Evolutionary conservation across 2,888 invertebrate genomes (phyloP), one percentile per base, ranked within the genome.

Genomic region (Villa cingulata): DNA sequence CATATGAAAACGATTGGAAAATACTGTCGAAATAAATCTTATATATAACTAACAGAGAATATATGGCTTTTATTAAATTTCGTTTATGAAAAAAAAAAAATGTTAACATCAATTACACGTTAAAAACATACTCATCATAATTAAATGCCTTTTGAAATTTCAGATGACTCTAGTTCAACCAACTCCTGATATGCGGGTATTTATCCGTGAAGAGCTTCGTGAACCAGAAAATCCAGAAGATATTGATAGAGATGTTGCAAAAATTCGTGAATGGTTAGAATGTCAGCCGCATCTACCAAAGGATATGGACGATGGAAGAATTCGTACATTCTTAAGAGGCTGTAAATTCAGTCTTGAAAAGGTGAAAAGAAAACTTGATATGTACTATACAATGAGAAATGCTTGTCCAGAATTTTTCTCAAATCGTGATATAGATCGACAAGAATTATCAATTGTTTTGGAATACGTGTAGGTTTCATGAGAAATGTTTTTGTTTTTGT

Each of bases 311-410:
- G 87, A 88, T 66, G 73, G 76, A 57, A 77, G 85, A 49, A 71
- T 88, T 54, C 77, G 84, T 74, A 86, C 85, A 47, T 88, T 87
- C 71, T 75, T 89, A 52, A 77, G 88, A 15, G 86, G 87, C 23
- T 85, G 86, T 71, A 88, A 87, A 71, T 88, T 87, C 70, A 87
- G 87, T 46, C 64, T 88, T 63, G 88, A 88, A 68, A 86, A 85
- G 70, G 81, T 83, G 65, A 88, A 88, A 70, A 77, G 78, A 61
- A 88, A 88, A 68, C 69, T 88, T 61, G 88, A 88, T 66, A 86
- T 87, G 84, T 88, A 86, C 69, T 87, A 86, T 66, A 87, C 88
- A 12, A 85, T 87, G 84, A 75, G 86, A 19, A 75, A 81, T 6
- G 83, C 86, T 1, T 78, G 83, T 32, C 88, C 89, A 0, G 88